phyloP scores from a whole-genome alignment of 2,113 vertebrate species.

The mouse (Mus musculus) region DNA sequence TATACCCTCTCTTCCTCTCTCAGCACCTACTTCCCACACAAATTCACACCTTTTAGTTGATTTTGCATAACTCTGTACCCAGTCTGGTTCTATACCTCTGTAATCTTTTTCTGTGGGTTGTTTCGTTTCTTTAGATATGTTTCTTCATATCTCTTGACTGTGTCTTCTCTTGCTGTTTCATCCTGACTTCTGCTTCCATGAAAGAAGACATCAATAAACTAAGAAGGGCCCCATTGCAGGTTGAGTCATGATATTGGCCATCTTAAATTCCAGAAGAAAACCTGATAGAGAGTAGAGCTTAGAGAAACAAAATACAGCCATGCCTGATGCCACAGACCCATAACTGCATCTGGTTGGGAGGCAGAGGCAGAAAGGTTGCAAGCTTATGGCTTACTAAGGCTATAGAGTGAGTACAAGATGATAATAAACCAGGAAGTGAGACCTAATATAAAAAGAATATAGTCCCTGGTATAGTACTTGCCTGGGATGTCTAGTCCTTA shows the following conservation, averaged over 20 bases:
- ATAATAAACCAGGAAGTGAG: background rate
- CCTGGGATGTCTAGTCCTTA: background rate
- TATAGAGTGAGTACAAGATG: background rate
- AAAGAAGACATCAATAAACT: background rate
- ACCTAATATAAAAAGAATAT: background rate
- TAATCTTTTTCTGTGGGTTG: background rate
- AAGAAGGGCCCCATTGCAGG: background rate
- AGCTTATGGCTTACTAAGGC: background rate
- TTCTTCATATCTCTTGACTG: background rate
- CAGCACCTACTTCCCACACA: background rate
- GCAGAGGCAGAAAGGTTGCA: background rate
- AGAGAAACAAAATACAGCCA: background rate
- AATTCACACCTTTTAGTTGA: slow-evolving; percentile 21
- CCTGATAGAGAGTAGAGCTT: background rate
- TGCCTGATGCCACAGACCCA: background rate
- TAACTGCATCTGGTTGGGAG: background rate
- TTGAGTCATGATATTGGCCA: background rate
- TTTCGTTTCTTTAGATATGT: background rate
- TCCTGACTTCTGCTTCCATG: background rate
- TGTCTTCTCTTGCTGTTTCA: background rate
- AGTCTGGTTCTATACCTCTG: background rate
- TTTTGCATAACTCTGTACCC: slow-evolving; percentile 8
- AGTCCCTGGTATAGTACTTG: background rate
- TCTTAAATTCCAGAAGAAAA: slow-evolving; percentile 13
- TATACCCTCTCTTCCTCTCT: background rate